Base-by-base conservation (phyloP, 2,888 invertebrate species). In the Mycogona germanica region DNA sequence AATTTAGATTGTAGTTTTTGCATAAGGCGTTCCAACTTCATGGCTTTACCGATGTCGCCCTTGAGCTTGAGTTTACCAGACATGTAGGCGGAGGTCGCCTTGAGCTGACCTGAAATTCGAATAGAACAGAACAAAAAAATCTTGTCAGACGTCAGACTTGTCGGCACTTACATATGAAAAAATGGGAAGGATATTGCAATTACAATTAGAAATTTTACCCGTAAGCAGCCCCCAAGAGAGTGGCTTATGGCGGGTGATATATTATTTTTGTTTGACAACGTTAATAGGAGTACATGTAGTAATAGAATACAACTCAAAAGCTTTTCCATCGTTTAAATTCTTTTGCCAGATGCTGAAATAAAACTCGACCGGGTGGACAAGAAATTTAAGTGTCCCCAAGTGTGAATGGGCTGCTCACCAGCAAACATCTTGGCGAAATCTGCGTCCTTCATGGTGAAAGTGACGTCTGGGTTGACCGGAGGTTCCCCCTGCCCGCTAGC, bases 31-130 rank as follows among this genome's bases (percentile, higher is more conserved):
- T 96, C 95, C 56, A 97, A 73, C 68, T 93, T 95, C 81, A 96
- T 84, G 0, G 96, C 97, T 67, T 91, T 87, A 63, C 84, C 86
- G 64, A 97, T 75, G 67, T 93, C 89, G 0, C 97, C 96, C 59
- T 76, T 77, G 61, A 97, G 87, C 73, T 93, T 95, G 62, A 97
- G 73, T 71, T 93, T 95, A 50, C 96, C 96, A 67, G 83, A 83
- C 92, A 97, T 93, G 71, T 92, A 95, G 0, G 97, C 96, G 2
- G 82, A 79, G 0, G 93, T 82, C 2, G 97, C 85, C 66, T 91
- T 93, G 61, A 95, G 65, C 73, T 92, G 86, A 35, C 88, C 87
- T 77, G 68, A 73, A 72, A n/a, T n/a, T n/a, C n/a, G n/a, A n/a
- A n/a, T n/a, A n/a, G n/a, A n/a, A n/a, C n/a, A n/a, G n/a, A n/a